A percentile compares a stretch with the other conserved stretches of the same genome.
Conservation (phyloP, 1,140 invertebrate genomes). For the Hyles euphorbiae region DNA sequence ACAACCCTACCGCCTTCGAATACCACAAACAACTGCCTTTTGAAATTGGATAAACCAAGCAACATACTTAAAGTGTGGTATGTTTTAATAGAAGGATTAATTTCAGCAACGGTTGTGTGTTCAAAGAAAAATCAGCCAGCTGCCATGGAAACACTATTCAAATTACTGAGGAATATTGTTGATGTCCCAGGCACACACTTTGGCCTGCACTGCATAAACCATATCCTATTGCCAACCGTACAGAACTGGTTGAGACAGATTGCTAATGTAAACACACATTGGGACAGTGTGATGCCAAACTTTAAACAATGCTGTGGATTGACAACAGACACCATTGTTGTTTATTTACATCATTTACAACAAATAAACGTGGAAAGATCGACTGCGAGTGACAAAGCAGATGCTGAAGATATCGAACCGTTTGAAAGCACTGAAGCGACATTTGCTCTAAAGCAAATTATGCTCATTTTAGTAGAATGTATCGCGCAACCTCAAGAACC, state of each 20-base stretch:
- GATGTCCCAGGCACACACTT: constrained; percentile 88
- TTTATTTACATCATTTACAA: constrained; percentile 79
- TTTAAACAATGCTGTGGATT: constrained; percentile 96
- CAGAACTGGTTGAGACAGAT: constrained; percentile 92
- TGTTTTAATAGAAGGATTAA: constrained; percentile 91
- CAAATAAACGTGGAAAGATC: constrained; percentile 58
- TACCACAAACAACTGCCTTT: constrained; percentile 76
- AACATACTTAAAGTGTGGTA: constrained; percentile 95
- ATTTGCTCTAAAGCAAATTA: constrained; percentile 89
- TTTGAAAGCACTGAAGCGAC: constrained; percentile 79
- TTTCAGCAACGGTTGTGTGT: constrained; percentile 87
- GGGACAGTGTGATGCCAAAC: constrained; percentile 86
- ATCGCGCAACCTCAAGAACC: constrained; percentile 91
- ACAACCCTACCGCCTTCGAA: constrained; percentile 77
- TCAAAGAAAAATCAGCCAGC: constrained; percentile 90
- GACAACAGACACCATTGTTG: constrained; percentile 92
- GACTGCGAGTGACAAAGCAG: constrained; percentile 44
- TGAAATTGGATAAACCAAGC: constrained; percentile 86
- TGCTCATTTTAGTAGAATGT: constrained; percentile 93
- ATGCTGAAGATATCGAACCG: constrained; percentile 61
- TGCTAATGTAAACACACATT: constrained; percentile 79
- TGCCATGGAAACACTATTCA: constrained; percentile 90
- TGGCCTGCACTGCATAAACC: constrained; percentile 92
- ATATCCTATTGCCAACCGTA: constrained; percentile 90
- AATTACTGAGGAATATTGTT: constrained; percentile 85